Evolutionary conservation across 2,797 vertebrate genomes (phyloP), one percentile per base, ranked within the genome.

Genomic region (Menidia menidia): DNA sequence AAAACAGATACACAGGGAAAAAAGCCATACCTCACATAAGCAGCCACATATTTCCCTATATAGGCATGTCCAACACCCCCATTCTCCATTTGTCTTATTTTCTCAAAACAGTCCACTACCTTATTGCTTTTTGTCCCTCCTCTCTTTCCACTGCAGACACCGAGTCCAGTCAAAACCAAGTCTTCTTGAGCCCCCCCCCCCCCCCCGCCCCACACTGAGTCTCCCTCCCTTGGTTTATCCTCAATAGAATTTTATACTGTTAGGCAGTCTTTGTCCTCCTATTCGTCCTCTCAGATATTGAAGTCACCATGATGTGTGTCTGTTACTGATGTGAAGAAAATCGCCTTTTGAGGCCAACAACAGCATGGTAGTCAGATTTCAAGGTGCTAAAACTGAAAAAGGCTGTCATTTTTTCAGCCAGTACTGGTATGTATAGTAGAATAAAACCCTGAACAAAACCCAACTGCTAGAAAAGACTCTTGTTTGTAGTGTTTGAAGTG

Each of bases 401-500:
- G 7, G 30, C 44, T 64, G 30, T 25, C 51, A 64, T 19, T 55
- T 47, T 32, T 55, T 48, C 30, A 14, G 56, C 43, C 64, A 13
- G 25, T 43, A 76, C 30, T n/a, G 16, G 50, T 65, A 11, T 44
- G 35, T 60, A 8, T 51, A 2, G 13, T 14, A n/a, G 30, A 19
- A 56, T 32, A 61, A 13, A 47, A 45, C 64, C 54, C 0, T 45
- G 19, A 16, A 13, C 3, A 54, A 56, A 14, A 47, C 31, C 55
- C 18, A 54, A 30, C 11, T 25, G 0, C 60, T 69, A 68, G 42
- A 73, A 79, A 81, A 77, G 4, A 61, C 64, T 61, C 57, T 19
- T 7, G n/a, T n/a, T n/a, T n/a, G n/a, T n/a, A n/a, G n/a, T n/a
- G n/a, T n/a, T n/a, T n/a, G n/a, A 39, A 51, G 35, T 51, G 48